These are phyloP conservation scores for Uloborus plumipes DNA, from an alignment of 2,888 invertebrate species.

Conservation along the genomic window DNA sequence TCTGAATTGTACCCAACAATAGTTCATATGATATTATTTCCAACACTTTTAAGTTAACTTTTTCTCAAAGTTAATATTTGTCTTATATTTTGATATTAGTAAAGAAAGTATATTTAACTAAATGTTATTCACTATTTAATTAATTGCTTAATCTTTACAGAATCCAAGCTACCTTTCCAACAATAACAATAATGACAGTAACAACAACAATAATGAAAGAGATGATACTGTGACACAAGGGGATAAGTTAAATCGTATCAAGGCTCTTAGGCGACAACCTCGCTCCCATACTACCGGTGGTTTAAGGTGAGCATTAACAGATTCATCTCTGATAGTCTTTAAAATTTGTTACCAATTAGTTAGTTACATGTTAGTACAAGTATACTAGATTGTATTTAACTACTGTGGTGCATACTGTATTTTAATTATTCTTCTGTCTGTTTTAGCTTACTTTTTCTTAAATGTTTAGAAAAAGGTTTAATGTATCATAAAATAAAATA, in stretches of 20 bases:
- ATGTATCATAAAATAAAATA: no score
- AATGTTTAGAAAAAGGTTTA: no score
- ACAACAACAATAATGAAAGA: conserved; percentile 64
- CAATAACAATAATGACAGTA: conserved; percentile 59
- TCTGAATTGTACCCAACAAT: no score
- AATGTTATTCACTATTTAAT: not conserved
- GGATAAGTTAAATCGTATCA: conserved; percentile 67
- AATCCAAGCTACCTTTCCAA: conserved; percentile 20
- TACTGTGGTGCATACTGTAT: not conserved
- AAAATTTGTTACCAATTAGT: no score
- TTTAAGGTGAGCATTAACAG: conserved; percentile 35
- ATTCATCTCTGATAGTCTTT: no score
- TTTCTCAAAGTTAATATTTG: no score
- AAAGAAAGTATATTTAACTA: not conserved
- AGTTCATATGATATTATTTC: no score
- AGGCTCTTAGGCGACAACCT: conserved; percentile 71
- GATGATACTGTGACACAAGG: conserved; percentile 66
- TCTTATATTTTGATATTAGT: not conserved
- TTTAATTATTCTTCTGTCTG: not conserved
- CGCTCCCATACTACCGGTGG: conserved; percentile 69
- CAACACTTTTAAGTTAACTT: no score
- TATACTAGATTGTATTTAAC: not conserved
- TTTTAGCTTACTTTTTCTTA: no score
- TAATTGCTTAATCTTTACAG: conserved; percentile 23
- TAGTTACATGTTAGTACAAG: not conserved